Evolutionary conservation across 2,888 invertebrate species (phyloP).

Genomic region (Watsonalla binaria): DNA sequence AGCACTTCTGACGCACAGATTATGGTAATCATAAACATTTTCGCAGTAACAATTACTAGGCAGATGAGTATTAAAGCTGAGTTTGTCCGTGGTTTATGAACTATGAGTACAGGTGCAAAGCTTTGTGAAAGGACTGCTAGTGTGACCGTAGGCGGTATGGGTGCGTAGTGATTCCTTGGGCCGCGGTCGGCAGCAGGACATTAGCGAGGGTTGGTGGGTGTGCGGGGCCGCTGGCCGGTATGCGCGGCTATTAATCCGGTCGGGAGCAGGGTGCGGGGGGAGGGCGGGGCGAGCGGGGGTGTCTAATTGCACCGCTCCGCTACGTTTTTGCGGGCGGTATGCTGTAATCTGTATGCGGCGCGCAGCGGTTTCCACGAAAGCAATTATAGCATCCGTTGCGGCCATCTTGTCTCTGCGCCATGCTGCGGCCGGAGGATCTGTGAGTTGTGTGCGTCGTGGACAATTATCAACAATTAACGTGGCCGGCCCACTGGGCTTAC

Average conservation of each 20-base stretch:
- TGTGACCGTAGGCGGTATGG: too few species aligned
- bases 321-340: slow-evolving; percentile 49
- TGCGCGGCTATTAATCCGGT: slow-evolving; percentile 1
- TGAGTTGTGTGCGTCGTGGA: slow-evolving; percentile 8
- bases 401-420: slow-evolving; percentile 54
- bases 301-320: slow-evolving; percentile 44
- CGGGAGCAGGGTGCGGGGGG: slow-evolving; percentile 1
- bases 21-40: too few species aligned
- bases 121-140: too few species aligned
- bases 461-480: slow-evolving; percentile 61
- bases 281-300: slow-evolving; percentile 13
- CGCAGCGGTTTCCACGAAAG: slow-evolving; percentile 62
- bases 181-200: too few species aligned
- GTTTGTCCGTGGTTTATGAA: too few species aligned
- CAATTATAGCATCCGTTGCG: slow-evolving; percentile 71
- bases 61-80: too few species aligned
- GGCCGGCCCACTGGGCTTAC: slow-evolving; percentile 3
- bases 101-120: too few species aligned
- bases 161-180: too few species aligned
- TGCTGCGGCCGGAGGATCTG: slow-evolving; percentile 2
- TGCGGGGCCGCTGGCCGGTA: background rate
- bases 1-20: too few species aligned
- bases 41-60: too few species aligned
- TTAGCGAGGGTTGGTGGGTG: too few species aligned
- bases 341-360: slow-evolving; percentile 59